Evolutionary conservation across 2,113 vertebrate genomes (phyloP), one percentile per base, ranked within the genome.

Genomic region (Ophiodon elongatus): DNA sequence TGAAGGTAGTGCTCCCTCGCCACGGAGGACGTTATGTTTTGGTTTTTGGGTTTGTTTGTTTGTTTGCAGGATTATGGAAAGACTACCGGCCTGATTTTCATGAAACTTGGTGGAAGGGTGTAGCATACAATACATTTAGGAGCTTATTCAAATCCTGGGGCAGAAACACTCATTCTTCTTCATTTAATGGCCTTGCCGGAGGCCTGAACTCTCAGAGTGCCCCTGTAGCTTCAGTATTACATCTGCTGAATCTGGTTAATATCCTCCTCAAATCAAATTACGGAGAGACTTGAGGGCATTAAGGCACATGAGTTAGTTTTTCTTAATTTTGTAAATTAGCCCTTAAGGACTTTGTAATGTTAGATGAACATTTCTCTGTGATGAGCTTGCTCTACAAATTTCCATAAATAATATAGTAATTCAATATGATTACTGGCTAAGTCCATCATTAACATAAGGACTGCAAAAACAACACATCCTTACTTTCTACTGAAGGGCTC

Each of bases 221-320:
- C 8, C 21, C 50, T 52, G 21, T 52, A 8, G 50, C 72, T 29
- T 64, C 15, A 41, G 8, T 29, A 19, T 63, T 72, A 39, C 33
- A 63, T 43, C 11, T 14, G 10, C 21, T 52, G 17, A 57, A 76
- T 62, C 69, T 63, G 50, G n/a, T 66, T 79, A 45, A 57, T 52
- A 82, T 82, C 79, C n/a, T 7, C 19, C n/a, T 5, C 29, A 79
- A 76, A 85, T 77, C 50, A 17, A 66, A 85, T 89, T 33, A 74
- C 33, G 52, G 11, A 33, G 47, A 19, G 25, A 85, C 71, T 43
- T 74, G 8, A 82, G 72, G 67, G 21, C 35, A 19, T 66, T 71
- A 80, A 70, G 9, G 41, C 84, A 81, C 37, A 67, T n/a, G 21
- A 77, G 74, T 29, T 79, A 21, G 65, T 68, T 33, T 47, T 47